phyloP scores from a whole-genome alignment of 2,888 invertebrate genomes.

The Nemapogon koenigi region DNA sequence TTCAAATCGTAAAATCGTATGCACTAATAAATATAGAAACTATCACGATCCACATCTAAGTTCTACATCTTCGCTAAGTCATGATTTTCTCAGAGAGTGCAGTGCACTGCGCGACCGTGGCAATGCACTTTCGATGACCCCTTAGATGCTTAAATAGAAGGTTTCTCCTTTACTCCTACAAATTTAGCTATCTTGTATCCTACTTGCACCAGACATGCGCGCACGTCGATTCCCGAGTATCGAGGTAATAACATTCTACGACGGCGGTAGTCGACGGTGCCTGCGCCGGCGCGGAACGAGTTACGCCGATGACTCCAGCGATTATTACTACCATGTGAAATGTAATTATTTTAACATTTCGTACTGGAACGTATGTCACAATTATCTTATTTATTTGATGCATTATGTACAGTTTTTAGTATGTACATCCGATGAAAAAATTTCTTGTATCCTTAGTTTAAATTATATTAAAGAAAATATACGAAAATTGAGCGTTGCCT shows the following conservation, averaged over 20 bases:
- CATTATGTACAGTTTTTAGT: too few species aligned
- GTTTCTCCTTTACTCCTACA: conserved; percentile 39
- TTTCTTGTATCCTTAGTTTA: too few species aligned
- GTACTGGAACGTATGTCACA: conserved; percentile 3
- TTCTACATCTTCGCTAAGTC: conserved; percentile 22
- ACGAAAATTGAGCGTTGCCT: too few species aligned
- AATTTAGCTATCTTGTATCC: conserved; percentile 32
- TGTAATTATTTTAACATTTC: conserved; percentile 1
- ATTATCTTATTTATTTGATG: too few species aligned
- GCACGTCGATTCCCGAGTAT: conserved; percentile 48
- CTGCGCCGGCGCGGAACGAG: conserved; percentile 44
- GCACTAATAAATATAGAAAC: too few species aligned
- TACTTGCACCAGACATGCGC: conserved; percentile 42
- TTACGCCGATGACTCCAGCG: conserved; percentile 58
- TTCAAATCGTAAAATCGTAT: too few species aligned
- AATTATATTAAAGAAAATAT: too few species aligned
- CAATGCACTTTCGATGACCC: conserved; percentile 66
- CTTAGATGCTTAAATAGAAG: conserved; percentile 50
- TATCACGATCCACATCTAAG: conserved; percentile 5
- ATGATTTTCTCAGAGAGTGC: conserved; percentile 57
- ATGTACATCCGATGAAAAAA: too few species aligned
- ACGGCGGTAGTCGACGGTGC: conserved; percentile 44
- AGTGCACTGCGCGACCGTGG: conserved; percentile 47
- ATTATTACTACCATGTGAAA: conserved; percentile 30
- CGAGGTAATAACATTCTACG: conserved; percentile 59